phyloP scores from a whole-genome alignment of 1,140 invertebrate genomes.

The Hylaeus anthracinus region DNA sequence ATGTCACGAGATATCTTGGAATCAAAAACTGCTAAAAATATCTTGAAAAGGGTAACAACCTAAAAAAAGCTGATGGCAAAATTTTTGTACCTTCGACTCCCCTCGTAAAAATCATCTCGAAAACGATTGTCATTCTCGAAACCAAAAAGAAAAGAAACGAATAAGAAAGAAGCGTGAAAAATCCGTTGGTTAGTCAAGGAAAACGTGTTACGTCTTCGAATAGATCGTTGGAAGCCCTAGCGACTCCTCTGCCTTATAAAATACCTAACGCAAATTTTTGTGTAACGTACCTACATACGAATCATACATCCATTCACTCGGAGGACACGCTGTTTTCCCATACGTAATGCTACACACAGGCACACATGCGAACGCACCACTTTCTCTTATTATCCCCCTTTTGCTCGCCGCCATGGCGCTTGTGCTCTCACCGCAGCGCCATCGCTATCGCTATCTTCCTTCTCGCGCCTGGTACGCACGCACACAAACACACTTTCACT shows the following conservation, averaged over 20 bases:
- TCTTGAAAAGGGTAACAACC: background rate
- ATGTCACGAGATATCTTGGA: background rate
- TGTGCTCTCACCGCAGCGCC: slow-evolving; percentile 27
- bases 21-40: slow-evolving; percentile 10
- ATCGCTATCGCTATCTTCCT: background rate
- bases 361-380: slow-evolving; percentile 31
- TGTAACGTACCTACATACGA: slow-evolving; percentile 26
- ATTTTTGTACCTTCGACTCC: background rate
- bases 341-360: background rate
- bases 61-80: background rate
- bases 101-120: background rate
- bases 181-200: background rate
- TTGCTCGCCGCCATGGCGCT: slow-evolving; percentile 33
- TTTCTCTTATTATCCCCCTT: slow-evolving; percentile 58
- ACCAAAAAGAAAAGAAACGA: too few relatives aligned
- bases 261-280: background rate
- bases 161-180: background rate
- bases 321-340: background rate
- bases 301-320: slow-evolving; percentile 6
- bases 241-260: slow-evolving; percentile 19
- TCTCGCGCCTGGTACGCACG: background rate
- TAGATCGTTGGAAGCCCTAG: slow-evolving; percentile 17
- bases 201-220: background rate
- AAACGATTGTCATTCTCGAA: background rate
- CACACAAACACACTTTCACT: slow-evolving; percentile 20